phyloP scores from a whole-genome alignment of 2,888 invertebrate species.

The Caenorhabditis japonica region DNA sequence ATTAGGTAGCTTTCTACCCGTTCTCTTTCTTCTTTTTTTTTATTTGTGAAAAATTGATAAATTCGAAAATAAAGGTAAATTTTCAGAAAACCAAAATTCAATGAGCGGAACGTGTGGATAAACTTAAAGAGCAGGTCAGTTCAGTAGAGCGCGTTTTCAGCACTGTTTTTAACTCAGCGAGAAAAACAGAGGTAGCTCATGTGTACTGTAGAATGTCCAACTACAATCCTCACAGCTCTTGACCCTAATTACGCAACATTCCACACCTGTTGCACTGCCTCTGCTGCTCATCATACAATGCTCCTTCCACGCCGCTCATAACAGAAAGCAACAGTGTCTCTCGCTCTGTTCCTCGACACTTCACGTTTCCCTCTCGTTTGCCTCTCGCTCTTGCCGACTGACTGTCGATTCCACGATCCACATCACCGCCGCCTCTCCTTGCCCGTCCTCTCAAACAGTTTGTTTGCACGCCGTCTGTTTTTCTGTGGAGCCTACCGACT shows the following conservation, averaged over 20 bases:
- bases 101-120: no score
- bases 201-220: no score
- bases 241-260: slow-evolving; percentile 29
- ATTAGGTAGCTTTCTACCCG: no score
- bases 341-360: slow-evolving; percentile 5
- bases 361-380: slow-evolving; percentile 1
- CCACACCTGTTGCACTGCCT: slow-evolving; percentile 26
- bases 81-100: no score
- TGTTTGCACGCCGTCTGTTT: slow-evolving; percentile 38
- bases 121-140: no score
- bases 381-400: slow-evolving; percentile 29
- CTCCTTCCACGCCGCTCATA: slow-evolving; percentile 10
- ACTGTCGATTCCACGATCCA: slow-evolving; percentile 39
- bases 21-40: no score
- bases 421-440: slow-evolving; percentile 1
- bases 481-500: slow-evolving; percentile 6
- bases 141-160: no score
- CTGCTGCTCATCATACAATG: not conserved
- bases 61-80: no score
- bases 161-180: no score
- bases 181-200: no score
- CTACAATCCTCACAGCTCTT: no score
- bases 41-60: no score
- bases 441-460: slow-evolving; percentile 35
- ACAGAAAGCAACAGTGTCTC: not conserved